Percentiles rank a stretch among this genome's conserved stretches.
phyloP scores from a whole-genome alignment of 2,888 invertebrate species.

The Spilarctia lutea region DNA sequence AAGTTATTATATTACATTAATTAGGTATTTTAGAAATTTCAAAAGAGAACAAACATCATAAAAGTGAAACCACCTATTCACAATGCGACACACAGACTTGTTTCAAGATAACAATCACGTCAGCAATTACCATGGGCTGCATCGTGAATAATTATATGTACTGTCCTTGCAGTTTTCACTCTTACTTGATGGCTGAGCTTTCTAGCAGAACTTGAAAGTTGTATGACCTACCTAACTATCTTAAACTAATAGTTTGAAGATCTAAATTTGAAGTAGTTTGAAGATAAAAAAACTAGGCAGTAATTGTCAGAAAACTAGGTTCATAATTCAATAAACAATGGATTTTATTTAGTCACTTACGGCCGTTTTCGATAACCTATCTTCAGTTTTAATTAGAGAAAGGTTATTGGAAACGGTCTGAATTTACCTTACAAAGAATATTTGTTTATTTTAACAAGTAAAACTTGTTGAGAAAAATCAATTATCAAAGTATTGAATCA shows the following conservation, averaged over 20 bases:
- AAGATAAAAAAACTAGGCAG: not conserved
- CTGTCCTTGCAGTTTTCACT: constrained; percentile 35
- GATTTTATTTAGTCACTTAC: no score
- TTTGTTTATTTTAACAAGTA: no score
- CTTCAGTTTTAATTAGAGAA: no score
- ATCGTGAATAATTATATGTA: constrained; percentile 46
- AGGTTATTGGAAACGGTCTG: no score
- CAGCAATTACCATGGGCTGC: constrained; percentile 41
- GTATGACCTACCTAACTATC: not conserved
- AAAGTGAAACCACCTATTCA: constrained; percentile 40
- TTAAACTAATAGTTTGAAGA: not conserved
- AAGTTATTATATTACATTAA: no score
- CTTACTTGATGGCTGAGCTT: constrained; percentile 25
- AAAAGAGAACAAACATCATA: constrained; percentile 6
- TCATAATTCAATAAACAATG: no score
- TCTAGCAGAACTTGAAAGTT: constrained; percentile 23
- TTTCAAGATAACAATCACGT: constrained; percentile 43
- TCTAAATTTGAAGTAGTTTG: no score
- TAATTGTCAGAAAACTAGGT: no score
- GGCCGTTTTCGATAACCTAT: no score
- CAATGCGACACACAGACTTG: constrained; percentile 36
- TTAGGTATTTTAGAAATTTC: not conserved
- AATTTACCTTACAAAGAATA: no score
- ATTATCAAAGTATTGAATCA: no score
- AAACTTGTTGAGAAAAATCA: no score